Evolutionary conservation across 1,140 invertebrate species (phyloP), one percentile per base, ranked within the genome.

Genomic region (Papilio polyxenes): DNA sequence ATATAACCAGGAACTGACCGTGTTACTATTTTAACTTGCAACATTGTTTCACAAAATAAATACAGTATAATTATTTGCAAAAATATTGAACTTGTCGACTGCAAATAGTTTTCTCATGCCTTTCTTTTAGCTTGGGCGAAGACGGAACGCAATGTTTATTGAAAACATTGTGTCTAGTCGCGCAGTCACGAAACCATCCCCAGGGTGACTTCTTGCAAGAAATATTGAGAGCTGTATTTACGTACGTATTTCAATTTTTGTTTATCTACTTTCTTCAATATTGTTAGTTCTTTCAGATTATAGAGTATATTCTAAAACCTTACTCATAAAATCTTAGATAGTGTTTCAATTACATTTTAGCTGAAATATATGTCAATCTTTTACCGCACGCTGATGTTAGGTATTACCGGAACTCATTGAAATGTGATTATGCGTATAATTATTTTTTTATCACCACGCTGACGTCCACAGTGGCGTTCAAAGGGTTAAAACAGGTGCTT

Each of bases 111-210:
- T 48, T 51, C 59, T 78, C 53, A 17, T 49, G 49, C 6, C 51
- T 23, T 79, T 49, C 40, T 88, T 88, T 44, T 84, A 94, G 93
- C 3, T 77, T 92, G 7, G 93, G 93, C 11, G 84, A 81, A 6
- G 86, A 92, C 48, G 96, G 96, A 3, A 95, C 91, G 82, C 92
- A 94, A 11, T 96, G 96, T 85, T 87, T 96, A 15, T 88, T 96
- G 80, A 96, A 95, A 89, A 93, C 95, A n/a, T 89, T 96, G 78
- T 96, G 96, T 89, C 89, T 95, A 56, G 93, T 95, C 8, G 94
- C 95, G 31, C 91, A 94, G 84, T 92, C 95, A 15, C 93, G 91
- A 56, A 86, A 87, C 69, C 59, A 84, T 75, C 85, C 93, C 53
- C 92, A 93, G 81, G 95, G 94, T 6, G 89, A 89, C 49, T 96